Base-by-base conservation (phyloP, 2,888 invertebrate species). In the Abrostola tripartita region DNA sequence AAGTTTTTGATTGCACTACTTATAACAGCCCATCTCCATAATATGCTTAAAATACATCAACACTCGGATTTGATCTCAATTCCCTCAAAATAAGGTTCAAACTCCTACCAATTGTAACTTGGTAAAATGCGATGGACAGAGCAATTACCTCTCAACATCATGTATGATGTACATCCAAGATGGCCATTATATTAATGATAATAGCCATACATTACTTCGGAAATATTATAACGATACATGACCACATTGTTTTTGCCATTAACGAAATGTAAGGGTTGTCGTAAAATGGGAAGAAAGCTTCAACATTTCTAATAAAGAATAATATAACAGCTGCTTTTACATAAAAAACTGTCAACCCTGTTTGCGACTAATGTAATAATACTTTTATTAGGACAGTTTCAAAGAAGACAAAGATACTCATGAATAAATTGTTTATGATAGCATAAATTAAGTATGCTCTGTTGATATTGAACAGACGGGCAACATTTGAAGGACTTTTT, bases 361-460 rank as follows among this genome's bases (percentile, higher is more conserved):
- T 61, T 51, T 37, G 9, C 5, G 50, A 57, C 59, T 73, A 65
- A 72, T 71, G 61, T 78, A 67, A 78, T 74, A 72, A 63, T 61
- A 63, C 55, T 78, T 77, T 78, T 77, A 79, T 76, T 70, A 57
- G 68, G 55, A 71, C 71, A 72, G 62, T 74, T 66, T 56, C 54
- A 62, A 65, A 67, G 63, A 68, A 79, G 57, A 68, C 62, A 70
- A 63, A 56, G 68, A 68, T 78, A 62, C 61, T 76, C 71, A 82
- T 80, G 79, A 82, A 82, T 82, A 82, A 82, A 79, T 82, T 77
- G 82, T 81, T 81, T 82, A 76, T 73, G 71, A 66, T 71, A 56
- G 67, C 67, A 81, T 82, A 78, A 81, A 82, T 82, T 81, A 80
- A 67, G 59, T 52, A 60, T 47, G 61, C 51, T 70, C 60, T 56